Base-by-base conservation (phyloP, 2,797 vertebrate species). In the Arrhamphus sclerolepis region DNA sequence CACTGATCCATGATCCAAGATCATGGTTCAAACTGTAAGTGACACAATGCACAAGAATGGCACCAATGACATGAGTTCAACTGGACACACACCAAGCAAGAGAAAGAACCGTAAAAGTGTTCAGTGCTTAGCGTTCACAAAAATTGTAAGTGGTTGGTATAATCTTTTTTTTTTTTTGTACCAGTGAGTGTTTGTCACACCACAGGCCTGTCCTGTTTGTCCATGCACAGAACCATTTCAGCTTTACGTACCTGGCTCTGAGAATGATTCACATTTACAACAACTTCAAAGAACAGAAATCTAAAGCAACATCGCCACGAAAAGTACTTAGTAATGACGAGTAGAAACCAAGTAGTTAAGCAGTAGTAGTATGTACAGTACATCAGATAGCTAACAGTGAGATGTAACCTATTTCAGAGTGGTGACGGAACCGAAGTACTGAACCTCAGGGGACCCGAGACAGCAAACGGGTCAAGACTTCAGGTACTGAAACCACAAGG, bases 41-140 rank as follows among this genome's bases (percentile, higher is more conserved):
- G 89, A 91, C 90, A 90, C 86, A 78, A 87, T 75, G 86, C 81
- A 91, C 88, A 79, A 87, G 65, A 91, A 92, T 91, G 91, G 89
- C 89, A 92, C 89, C 83, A 89, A 92, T 61, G 83, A 92, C 78
- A 90, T 80, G 60, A 57, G 62, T 73, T 62, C 26, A 86, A 85
- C 76, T 76, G 69, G 81, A 92, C 87, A 78, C 71, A 89, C 84
- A 83, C 67, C 16, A 81, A 85, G 82, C 66, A 78, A 84, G 80
- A 80, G 55, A 74, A 63, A 70, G 60, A 81, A 80, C 24, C 7
- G 59, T 64, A 76, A 71, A 62, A 73, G 78, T 74, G 64, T 55
- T 64, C 78, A 52, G 64, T 58, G 77, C 68, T 70, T 75, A 81
- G 63, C 59, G 18, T 63, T 21, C 28, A 26, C 41, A 58, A 48